Conservation (phyloP, 2,113 vertebrate species). For the Holacanthus passer region DNA sequence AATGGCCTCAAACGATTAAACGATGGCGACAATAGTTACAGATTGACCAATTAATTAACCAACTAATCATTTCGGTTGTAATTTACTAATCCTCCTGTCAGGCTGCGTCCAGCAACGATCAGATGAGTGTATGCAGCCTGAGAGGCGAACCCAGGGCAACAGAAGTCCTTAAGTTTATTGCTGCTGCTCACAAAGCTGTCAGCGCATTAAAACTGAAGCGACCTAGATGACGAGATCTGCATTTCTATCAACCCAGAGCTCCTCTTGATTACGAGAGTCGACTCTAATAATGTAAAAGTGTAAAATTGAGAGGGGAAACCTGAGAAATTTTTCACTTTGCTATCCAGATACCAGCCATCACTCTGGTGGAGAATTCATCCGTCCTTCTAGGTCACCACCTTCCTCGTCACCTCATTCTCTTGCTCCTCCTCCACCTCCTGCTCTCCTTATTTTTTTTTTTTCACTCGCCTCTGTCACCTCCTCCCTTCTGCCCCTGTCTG, state of each 20-base stretch:
- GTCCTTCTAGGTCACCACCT: conserved; percentile 31
- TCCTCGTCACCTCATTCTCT: conserved; percentile 21
- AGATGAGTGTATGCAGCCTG: not conserved
- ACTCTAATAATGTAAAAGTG: not conserved
- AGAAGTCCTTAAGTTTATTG: not conserved
- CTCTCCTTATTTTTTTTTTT: conserved; percentile 25
- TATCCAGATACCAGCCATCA: conserved; percentile 38
- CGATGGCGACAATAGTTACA: too few species aligned
- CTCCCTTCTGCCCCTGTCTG: conserved; percentile 49
- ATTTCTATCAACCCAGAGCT: conserved; percentile 12
- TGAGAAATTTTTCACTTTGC: not conserved
- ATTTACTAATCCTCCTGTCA: not conserved
- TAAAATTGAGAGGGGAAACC: not conserved
- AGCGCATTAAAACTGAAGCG: not conserved
- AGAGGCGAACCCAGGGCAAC: not conserved
- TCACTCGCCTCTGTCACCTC: conserved; percentile 36
- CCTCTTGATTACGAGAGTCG: not conserved
- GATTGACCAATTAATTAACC: too few species aligned
- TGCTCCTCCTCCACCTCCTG: conserved; percentile 20
- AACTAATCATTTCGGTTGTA: not conserved
- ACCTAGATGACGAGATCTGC: not conserved
- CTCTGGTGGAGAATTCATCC: conserved; percentile 30
- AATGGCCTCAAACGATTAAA: too few species aligned
- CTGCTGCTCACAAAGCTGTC: not conserved
- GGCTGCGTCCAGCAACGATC: not conserved